Conservation (phyloP, 2,797 vertebrate species). For the Lagocephalus sceleratus region DNA sequence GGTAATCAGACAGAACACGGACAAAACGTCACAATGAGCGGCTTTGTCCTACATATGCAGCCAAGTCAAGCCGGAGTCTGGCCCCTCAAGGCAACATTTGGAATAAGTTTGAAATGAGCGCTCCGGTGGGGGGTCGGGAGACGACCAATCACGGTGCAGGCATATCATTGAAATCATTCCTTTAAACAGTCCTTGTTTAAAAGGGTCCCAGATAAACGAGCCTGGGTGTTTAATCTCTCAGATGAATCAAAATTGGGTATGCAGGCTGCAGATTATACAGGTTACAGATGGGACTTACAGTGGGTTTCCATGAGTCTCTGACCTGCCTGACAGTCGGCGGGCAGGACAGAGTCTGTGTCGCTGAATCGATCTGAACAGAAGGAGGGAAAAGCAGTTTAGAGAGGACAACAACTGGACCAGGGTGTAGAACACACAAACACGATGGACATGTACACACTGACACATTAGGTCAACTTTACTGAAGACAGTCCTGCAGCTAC, state of each 20-base stretch:
- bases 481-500: no score
- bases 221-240: background rate
- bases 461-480: no score
- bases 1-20: no score
- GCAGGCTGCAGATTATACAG: constrained; percentile 34
- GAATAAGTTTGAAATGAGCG: background rate
- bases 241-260: constrained; percentile 15
- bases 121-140: background rate
- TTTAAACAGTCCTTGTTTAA: no score
- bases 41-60: no score
- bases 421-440: constrained; percentile 25
- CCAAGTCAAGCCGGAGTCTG: no score
- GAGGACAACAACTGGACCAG: constrained; percentile 54
- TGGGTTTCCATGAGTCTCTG: constrained; percentile 72
- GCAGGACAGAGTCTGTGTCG: constrained; percentile 71
- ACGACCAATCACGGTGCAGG: background rate
- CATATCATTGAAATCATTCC: no score
- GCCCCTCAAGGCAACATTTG: background rate
- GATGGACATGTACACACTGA: background rate
- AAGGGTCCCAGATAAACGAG: no score
- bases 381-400: constrained; percentile 74
- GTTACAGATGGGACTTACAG: constrained; percentile 70
- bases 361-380: constrained; percentile 75
- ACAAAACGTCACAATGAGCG: no score
- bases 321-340: constrained; percentile 72